phyloP scores from a whole-genome alignment of 2,113 vertebrate genomes.

The Artemisiospiza belli region DNA sequence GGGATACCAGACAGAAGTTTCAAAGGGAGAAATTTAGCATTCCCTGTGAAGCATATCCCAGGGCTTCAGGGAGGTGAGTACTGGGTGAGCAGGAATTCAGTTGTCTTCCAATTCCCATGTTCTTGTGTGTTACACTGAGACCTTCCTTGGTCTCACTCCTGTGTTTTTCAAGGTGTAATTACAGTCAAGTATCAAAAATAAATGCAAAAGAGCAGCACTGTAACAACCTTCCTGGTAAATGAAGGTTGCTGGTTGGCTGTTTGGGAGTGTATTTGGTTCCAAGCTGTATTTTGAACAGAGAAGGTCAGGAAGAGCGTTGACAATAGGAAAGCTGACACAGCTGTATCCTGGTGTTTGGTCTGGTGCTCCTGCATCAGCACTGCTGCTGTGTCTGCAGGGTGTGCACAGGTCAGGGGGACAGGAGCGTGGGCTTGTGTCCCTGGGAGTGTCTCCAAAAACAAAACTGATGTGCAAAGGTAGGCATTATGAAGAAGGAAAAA shows the following conservation, averaged over 20 bases:
- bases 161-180: background rate
- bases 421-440: background rate
- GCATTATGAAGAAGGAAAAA: background rate
- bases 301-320: background rate
- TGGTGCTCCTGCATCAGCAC: background rate
- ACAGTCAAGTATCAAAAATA: background rate
- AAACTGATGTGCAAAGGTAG: background rate
- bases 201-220: background rate
- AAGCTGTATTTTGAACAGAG: background rate
- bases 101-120: fast-evolving
- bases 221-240: background rate
- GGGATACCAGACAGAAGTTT: background rate
- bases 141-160: background rate
- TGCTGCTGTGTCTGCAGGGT: background rate
- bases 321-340: conserved; percentile 42
- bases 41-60: background rate
- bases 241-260: background rate
- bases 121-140: background rate
- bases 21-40: background rate
- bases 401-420: fast-evolving
- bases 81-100: background rate
- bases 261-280: background rate
- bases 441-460: too few species aligned
- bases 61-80: background rate
- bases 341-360: background rate